Percentiles rank a stretch among this genome's conserved stretches.
Evolutionary conservation across 2,888 invertebrate species (phyloP).

Genomic region (Tenthredo distinguenda): DNA sequence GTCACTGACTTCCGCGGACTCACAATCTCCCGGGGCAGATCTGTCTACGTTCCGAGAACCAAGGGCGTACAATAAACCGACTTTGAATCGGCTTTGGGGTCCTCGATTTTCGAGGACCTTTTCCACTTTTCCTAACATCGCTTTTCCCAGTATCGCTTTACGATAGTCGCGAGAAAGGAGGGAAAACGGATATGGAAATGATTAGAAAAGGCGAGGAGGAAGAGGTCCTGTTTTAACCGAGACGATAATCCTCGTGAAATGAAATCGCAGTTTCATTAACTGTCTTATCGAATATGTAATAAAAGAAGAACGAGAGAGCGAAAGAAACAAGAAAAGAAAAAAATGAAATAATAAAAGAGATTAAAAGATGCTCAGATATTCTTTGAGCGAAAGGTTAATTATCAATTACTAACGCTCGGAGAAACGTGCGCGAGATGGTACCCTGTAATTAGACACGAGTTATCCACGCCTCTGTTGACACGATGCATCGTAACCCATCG

Average conservation of each 20-base stretch:
- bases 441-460: slow-evolving; percentile 38
- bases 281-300: background rate
- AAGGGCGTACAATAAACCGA: slow-evolving; percentile 62
- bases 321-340: background rate
- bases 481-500: background rate
- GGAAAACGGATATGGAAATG: background rate
- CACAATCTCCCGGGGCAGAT: slow-evolving; percentile 69
- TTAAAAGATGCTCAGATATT: background rate
- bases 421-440: background rate
- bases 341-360: background rate
- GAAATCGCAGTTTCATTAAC: background rate
- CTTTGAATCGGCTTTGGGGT: background rate
- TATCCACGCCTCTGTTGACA: slow-evolving; percentile 19
- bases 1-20: slow-evolving; percentile 69
- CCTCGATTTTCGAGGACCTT: background rate
- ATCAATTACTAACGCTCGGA: slow-evolving; percentile 31
- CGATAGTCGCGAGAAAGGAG: background rate
- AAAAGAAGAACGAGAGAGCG: background rate
- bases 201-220: background rate
- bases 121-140: background rate
- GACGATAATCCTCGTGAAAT: background rate
- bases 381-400: slow-evolving; percentile 10
- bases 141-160: too few species aligned
- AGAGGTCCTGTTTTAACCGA: background rate
- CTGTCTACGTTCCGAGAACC: slow-evolving; percentile 66